Evolutionary conservation across 2,113 vertebrate species (phyloP), one percentile per base, ranked within the genome.

Genomic region (Osmerus mordax): DNA sequence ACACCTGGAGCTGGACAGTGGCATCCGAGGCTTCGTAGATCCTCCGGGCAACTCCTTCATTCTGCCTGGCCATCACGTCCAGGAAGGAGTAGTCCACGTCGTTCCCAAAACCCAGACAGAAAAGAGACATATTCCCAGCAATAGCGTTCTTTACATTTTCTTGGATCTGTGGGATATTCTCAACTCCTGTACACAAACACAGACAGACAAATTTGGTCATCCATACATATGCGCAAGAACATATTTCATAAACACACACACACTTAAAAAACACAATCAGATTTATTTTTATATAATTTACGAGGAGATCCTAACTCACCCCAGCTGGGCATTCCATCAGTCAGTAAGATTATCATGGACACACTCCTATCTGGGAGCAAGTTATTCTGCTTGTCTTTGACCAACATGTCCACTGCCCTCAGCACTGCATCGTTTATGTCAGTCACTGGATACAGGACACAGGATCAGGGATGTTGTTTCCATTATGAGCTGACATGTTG

Each of bases 11-110:
- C 84, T 99, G 97, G 79, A 97, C 25, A 8, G 87, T 78, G 1
- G 96, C 93, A 84, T 99, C 96, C 0, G 95, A 95, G 5, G 91
- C 93, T 71, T 95, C 92, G 0, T 91, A 98, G 72, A 99, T 96
- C 32, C 94, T 93, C 23, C 94, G 92, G 18, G 95, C 94, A 55
- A 98, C 0, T 51, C 97, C 97, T 0, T 93, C 90, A 1, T 96
- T 99, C 51, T 93, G 83, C 72, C 91, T 86, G 3, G 95, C 91
- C 92, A 98, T 79, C 85, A 93, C 93, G 82, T 99, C 94, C 87
- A 99, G 83, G 87, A 99, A 97, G 64, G 73, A 64, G 3, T 92
- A 97, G 47, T 92, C 86, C 74, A 99, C 92, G 5, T 94, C 80
- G 4, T 93, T 91, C 66, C 97, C 97, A 0, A 98, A 97, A 64